Evolutionary conservation across 2,797 vertebrate species (phyloP), one percentile per base, ranked within the genome.

Genomic region (Myripristis jacobus): DNA sequence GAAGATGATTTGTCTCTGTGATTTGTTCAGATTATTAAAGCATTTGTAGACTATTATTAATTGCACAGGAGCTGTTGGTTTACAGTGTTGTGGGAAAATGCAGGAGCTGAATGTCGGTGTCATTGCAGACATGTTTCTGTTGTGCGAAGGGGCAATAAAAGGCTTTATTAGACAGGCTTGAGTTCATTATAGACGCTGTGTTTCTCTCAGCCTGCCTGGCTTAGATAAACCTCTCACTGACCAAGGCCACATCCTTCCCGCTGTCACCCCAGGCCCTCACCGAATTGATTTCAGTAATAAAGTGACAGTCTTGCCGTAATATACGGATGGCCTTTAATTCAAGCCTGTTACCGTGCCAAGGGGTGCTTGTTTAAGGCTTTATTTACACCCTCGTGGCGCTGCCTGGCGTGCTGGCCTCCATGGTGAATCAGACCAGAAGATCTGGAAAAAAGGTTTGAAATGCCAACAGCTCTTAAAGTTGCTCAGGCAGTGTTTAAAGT

Each of bases 211-310:
- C 92, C 95, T 98, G 96, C 89, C 88, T 51, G 68, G 90, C 89
- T 90, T 90, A 96, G 96, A 97, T 97, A 97, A 97, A 96, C 94
- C 93, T 91, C 89, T 63, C 85, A 93, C 92, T 61, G 92, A 94
- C 94, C 92, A 93, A 93, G 93, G 94, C 91, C 89, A 91, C 91
- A 90, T 94, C 90, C 94, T 90, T 94, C 92, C 87, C 72, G 82
- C 92, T 77, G 82, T 89, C 89, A 91, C 93, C 91, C 89, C 89
- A 58, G 85, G 94, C 93, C 92, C 92, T 92, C 77, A 60, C 82
- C 89, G 87, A 95, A 96, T 96, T 96, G 95, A 97, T 97, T 95
- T 89, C 90, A 83, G 94, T 94, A 95, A 95, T 97, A 96, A 96
- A 97, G 94, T 94, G 94, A 95, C 94, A 95, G 92, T 90, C 90